A percentile compares a stretch with the other conserved stretches of the same genome.
These are phyloP conservation scores for Sialis fuliginosa DNA, from an alignment of 2,888 invertebrate species.

Conservation along the genomic window DNA sequence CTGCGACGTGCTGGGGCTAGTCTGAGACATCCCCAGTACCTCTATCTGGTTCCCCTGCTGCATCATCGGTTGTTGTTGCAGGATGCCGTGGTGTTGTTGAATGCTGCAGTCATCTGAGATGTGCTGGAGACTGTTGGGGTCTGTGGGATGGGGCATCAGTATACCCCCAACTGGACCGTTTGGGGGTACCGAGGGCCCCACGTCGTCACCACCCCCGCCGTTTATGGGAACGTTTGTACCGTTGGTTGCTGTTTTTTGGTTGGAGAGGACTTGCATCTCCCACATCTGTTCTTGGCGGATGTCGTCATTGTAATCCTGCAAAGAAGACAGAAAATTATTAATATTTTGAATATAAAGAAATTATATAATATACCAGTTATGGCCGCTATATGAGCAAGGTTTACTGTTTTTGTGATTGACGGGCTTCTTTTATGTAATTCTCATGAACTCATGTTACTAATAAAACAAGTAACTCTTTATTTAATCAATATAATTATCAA, in stretches of 20 bases:
- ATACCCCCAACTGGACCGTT: constrained; percentile 13
- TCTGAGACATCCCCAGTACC: constrained; percentile 11
- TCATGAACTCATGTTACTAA: no score
- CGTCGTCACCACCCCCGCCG: constrained; percentile 10
- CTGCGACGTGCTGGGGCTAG: constrained; percentile 27
- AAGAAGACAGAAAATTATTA: constrained; percentile 9
- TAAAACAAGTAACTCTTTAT: no score
- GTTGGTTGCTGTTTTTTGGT: constrained; percentile 22
- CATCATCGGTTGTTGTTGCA: constrained; percentile 24
- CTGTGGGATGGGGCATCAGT: constrained; percentile 11
- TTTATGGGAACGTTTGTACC: constrained; percentile 16
- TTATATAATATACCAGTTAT: no score
- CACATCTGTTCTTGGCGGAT: constrained; percentile 83
- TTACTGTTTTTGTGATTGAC: no score
- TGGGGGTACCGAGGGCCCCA: constrained; percentile 14
- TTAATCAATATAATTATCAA: no score
- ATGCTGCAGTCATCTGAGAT: constrained; percentile 3
- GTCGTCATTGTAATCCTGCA: constrained; percentile 79
- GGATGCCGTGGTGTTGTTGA: constrained; percentile 14
- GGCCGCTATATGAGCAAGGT: no score
- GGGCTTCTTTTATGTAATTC: no score
- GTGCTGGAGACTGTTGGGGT: not conserved
- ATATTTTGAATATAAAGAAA: not conserved
- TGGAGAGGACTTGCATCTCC: constrained; percentile 72
- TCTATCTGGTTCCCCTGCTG: not conserved